Conservation (phyloP, 2,888 invertebrate genomes). For the Crocallis elinguaria region DNA sequence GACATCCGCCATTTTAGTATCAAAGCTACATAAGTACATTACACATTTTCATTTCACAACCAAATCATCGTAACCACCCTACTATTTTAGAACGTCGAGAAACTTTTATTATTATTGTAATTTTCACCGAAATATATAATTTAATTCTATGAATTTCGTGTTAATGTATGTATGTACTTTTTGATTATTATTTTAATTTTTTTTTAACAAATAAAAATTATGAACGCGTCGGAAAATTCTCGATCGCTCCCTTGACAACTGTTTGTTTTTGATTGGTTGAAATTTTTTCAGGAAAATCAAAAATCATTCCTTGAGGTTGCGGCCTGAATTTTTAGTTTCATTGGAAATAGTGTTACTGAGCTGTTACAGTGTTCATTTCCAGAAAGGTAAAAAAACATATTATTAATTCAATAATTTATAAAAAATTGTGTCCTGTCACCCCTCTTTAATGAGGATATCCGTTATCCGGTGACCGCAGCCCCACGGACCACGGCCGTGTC, state of each 20-base stretch:
- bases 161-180: no score
- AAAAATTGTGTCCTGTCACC: conserved; percentile 8
- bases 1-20: conserved; percentile 85
- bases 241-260: conserved; percentile 69
- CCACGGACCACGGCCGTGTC: conserved; percentile 16
- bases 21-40: conserved; percentile 47
- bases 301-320: conserved; percentile 42
- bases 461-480: conserved; percentile 60
- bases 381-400: conserved; percentile 1
- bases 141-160: no score
- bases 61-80: conserved; percentile 51
- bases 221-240: conserved; percentile 64
- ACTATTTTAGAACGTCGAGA: no score
- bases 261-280: conserved; percentile 81
- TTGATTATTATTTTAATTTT: no score
- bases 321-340: conserved; percentile 10
- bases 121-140: no score
- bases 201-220: conserved; percentile 1
- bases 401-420: not conserved
- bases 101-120: no score
- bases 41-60: conserved; percentile 37
- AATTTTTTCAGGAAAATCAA: conserved; percentile 63
- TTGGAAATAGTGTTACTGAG: not conserved
- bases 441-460: conserved; percentile 73
- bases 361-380: not conserved